phyloP scores from a whole-genome alignment of 2,888 invertebrate species.

The Byasa hedistus region DNA sequence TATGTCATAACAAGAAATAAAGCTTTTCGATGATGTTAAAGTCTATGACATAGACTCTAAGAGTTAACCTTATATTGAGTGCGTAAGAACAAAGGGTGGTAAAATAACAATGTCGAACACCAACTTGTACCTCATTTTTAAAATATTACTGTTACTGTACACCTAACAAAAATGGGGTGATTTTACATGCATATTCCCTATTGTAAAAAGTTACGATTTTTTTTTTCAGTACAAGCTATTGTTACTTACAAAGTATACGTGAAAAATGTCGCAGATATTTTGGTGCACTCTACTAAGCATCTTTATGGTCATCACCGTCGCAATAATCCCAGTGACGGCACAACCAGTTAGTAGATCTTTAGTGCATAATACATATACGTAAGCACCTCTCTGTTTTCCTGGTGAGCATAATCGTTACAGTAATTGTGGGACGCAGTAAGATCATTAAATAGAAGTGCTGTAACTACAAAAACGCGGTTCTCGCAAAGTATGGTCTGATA shows the following conservation, averaged over 20 bases:
- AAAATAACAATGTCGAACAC: no score
- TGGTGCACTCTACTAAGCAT: constrained; percentile 43
- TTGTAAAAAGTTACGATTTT: neutral
- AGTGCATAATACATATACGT: constrained; percentile 23
- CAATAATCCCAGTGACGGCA: constrained; percentile 54
- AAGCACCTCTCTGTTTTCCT: constrained; percentile 20
- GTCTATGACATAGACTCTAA: no score
- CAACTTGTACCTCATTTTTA: no score
- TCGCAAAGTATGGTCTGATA: neutral
- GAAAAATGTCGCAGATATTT: constrained; percentile 44
- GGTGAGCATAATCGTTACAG: constrained; percentile 13
- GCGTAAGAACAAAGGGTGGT: no score
- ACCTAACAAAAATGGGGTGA: no score
- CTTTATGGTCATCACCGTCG: constrained; percentile 48
- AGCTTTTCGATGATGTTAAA: no score
- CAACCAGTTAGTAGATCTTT: constrained; percentile 59
- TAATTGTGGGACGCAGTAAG: constrained; percentile 16
- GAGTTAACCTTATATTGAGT: no score
- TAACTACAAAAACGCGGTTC: neutral
- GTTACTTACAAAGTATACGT: constrained; percentile 8
- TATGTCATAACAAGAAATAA: no score
- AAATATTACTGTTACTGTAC: no score
- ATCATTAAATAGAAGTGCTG: neutral
- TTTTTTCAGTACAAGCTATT: neutral
- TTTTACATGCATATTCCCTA: no score